phyloP scores from a whole-genome alignment of 1,140 invertebrate genomes.

The Piezodorus guildinii region DNA sequence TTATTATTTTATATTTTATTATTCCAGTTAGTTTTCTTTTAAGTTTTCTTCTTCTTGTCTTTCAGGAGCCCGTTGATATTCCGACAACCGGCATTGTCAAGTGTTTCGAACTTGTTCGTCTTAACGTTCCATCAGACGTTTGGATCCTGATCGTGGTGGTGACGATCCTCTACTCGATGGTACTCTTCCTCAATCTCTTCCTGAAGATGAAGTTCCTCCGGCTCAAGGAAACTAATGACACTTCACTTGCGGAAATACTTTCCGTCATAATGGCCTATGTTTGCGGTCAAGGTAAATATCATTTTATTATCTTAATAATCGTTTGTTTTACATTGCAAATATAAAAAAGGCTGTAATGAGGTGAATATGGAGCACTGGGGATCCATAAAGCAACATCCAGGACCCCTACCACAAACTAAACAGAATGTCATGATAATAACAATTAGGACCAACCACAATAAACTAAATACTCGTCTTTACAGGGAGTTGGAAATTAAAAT shows the following conservation, averaged over 20 bases:
- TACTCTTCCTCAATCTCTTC: neutral
- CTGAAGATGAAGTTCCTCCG: neutral
- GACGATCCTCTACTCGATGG: neutral
- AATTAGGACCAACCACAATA: too few relatives aligned
- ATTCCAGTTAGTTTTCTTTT: too few relatives aligned
- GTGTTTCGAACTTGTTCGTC: neutral
- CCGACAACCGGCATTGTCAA: neutral
- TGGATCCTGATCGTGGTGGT: neutral
- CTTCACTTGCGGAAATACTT: neutral
- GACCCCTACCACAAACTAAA: too few relatives aligned
- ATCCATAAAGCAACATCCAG: too few relatives aligned
- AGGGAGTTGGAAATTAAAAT: too few relatives aligned
- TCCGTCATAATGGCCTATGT: neutral
- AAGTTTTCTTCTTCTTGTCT: too few relatives aligned
- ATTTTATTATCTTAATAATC: neutral
- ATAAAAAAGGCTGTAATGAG: too few relatives aligned
- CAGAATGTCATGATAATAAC: too few relatives aligned
- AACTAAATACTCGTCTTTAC: too few relatives aligned
- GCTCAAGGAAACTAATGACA: neutral
- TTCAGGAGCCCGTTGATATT: neutral
- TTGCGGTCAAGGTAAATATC: neutral
- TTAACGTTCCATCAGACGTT: neutral
- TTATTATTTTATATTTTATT: too few relatives aligned
- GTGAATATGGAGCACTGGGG: too few relatives aligned
- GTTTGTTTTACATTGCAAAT: too few relatives aligned